phyloP scores from a whole-genome alignment of 2,113 vertebrate genomes.

The Colinus virginianus region DNA sequence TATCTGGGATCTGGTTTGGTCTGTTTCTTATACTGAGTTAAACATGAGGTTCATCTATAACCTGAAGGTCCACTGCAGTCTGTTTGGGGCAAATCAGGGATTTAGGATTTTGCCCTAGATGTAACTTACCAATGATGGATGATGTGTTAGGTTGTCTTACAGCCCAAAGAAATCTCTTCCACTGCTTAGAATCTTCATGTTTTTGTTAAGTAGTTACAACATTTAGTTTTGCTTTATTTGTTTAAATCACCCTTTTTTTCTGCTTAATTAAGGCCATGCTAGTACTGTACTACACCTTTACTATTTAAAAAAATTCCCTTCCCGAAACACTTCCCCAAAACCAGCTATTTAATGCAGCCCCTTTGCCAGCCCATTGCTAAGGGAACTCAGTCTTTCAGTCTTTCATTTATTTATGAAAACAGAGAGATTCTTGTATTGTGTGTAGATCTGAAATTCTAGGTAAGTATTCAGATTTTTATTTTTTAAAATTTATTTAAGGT shows the following conservation, averaged over 20 bases:
- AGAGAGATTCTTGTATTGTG: neutral
- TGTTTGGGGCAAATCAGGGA: neutral
- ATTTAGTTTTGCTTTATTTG: neutral
- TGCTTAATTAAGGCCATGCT: conserved; percentile 9
- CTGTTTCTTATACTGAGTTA: neutral
- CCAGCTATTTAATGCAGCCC: conserved; percentile 77
- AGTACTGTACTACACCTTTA: conserved; percentile 69
- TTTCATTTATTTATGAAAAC: conserved; percentile 32
- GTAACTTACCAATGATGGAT: neutral
- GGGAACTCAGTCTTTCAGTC: conserved; percentile 29
- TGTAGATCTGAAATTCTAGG: conserved; percentile 47
- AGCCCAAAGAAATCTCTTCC: neutral
- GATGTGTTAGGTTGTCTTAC: neutral
- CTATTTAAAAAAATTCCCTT: conserved; percentile 77
- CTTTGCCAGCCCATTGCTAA: conserved; percentile 54
- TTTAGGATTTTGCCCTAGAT: neutral
- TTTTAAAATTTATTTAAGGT: neutral
- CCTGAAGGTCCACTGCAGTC: neutral
- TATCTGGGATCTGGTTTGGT: neutral
- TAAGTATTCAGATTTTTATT: conserved; percentile 59
- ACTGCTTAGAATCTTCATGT: neutral
- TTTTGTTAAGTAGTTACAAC: neutral
- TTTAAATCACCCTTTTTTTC: neutral
- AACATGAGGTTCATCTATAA: neutral
- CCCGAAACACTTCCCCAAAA: conserved; percentile 82